These are phyloP conservation scores for Monodelphis domestica DNA, from an alignment of 2,797 vertebrate species.

Conservation along the genomic window DNA sequence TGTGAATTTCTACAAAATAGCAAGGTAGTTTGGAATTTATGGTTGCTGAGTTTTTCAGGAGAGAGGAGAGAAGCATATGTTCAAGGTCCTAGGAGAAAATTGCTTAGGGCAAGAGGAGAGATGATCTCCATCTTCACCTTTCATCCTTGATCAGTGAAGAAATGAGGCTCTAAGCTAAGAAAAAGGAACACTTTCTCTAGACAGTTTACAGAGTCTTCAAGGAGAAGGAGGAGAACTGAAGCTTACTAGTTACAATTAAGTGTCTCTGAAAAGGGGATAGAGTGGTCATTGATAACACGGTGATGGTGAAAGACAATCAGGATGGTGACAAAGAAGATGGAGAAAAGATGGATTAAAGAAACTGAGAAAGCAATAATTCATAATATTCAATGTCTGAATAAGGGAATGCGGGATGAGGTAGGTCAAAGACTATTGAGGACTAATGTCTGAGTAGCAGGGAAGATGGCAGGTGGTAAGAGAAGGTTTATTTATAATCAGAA, in stretches of 20 bases:
- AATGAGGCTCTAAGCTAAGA: background rate
- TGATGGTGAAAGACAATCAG: background rate
- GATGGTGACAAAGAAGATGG: background rate
- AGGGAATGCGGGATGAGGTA: background rate
- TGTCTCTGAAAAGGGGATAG: background rate
- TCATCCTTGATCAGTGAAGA: background rate
- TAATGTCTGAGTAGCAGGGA: background rate
- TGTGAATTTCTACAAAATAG: background rate
- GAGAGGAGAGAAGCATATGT: background rate
- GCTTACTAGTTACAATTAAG: background rate
- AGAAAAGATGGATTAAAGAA: background rate
- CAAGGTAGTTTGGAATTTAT: background rate
- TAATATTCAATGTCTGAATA: background rate
- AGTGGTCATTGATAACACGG: background rate
- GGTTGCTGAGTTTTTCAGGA: background rate
- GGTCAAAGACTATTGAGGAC: background rate
- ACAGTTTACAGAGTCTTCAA: background rate
- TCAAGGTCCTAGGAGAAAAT: background rate
- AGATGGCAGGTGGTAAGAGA: background rate
- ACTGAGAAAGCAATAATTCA: background rate
- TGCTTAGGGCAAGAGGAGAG: background rate
- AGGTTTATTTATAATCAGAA: background rate
- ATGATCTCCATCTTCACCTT: background rate
- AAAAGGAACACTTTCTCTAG: background rate
- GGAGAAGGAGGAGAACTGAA: background rate